phyloP scores from a whole-genome alignment of 2,113 vertebrate genomes.

The Pterocles burchelli region DNA sequence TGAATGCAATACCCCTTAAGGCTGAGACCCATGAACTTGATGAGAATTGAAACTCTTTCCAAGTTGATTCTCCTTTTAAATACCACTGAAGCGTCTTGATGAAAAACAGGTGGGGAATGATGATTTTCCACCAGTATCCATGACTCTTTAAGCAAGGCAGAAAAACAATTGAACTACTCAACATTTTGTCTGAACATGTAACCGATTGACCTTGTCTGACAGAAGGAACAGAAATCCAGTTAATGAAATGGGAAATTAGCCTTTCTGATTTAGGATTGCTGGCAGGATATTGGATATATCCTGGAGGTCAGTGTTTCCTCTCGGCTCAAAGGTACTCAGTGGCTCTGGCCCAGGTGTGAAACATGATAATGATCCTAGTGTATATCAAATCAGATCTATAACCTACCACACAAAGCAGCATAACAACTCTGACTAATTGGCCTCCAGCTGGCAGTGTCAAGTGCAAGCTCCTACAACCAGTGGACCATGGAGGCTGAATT shows the following conservation, averaged over 20 bases:
- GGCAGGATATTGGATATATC: background rate
- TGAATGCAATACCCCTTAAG: background rate
- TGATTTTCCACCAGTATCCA: background rate
- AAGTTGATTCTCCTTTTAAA: background rate
- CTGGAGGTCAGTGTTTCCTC: background rate
- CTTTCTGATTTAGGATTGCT: background rate
- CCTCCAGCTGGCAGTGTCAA: background rate
- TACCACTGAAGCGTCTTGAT: background rate
- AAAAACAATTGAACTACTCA: background rate
- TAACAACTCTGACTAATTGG: background rate
- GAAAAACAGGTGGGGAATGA: background rate
- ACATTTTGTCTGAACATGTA: background rate
- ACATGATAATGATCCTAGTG: background rate
- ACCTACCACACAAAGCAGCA: background rate
- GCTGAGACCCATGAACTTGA: background rate
- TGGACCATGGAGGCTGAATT: background rate
- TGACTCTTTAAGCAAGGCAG: background rate
- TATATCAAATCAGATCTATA: background rate
- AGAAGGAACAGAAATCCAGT: background rate
- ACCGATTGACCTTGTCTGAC: background rate
- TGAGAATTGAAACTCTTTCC: background rate
- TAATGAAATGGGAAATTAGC: background rate
- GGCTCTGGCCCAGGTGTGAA: background rate
- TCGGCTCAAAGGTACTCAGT: background rate
- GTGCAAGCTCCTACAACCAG: background rate